Base-by-base conservation (phyloP, 2,797 vertebrate genomes). In the Telmatherina bonti region DNA sequence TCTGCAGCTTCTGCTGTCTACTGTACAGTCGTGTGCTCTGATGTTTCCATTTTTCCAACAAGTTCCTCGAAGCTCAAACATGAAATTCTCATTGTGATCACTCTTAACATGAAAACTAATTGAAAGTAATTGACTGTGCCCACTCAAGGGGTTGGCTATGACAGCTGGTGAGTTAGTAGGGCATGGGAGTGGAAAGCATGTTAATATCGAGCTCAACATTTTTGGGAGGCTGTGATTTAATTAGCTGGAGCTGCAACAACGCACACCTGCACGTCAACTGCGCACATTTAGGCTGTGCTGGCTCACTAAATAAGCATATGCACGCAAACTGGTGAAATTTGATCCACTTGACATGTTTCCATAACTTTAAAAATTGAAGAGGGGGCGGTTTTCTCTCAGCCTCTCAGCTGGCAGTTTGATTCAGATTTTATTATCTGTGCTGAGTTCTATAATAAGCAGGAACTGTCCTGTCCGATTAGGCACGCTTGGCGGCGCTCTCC, bases 331-430 rank as follows among this genome's bases (percentile, higher is more conserved):
- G 67, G 87, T 92, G 95, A 92, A 95, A 96, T 93, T 94, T 92
- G 94, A 96, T 96, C 94, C 93, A 93, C 93, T 94, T 93, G 94
- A 94, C 95, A 94, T 79, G 93, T 95, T 95, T 95, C 93, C 93
- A 95, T 90, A 91, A 93, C 86, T 95, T 97, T 94, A 97, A 97
- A 97, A 96, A 97, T 97, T 95, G 92, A 98, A 94, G 93, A 96
- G 84, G 85, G 68, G 11, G 80, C 87, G 89, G 90, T 92, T 95
- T 94, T 61, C 91, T 61, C 81, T 84, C 92, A n/a, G 93, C 88
- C 87, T 93, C 93, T 91, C 88, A 82, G 90, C 87, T 88, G 85
- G 93, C 92, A 89, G 95, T 95, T 96, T 94, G 93, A 94, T 97
- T 96, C 94, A 91, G 93, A 89, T 95, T 96, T 95, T 96, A 96